phyloP scores from a whole-genome alignment of 53 echinoderm and acorn worm genomes.

The Apostichopus leukothele region DNA sequence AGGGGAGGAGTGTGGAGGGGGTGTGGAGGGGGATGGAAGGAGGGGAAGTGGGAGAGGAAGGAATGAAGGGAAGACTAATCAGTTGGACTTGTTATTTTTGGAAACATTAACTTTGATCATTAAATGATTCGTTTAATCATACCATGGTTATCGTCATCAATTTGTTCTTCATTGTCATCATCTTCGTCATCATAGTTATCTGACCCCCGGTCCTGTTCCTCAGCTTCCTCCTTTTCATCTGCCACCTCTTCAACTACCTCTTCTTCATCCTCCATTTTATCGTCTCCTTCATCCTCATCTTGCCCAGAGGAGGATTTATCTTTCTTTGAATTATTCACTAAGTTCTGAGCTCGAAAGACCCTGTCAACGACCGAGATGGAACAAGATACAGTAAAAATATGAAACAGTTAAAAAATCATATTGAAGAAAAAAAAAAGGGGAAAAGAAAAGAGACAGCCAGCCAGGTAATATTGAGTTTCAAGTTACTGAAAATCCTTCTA shows the following conservation, averaged over 20 bases:
- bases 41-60: no score
- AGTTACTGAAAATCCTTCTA: no score
- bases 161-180: constrained; percentile 2
- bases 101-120: no score
- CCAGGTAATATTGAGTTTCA: no score
- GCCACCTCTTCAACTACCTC: constrained; percentile 45
- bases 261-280: constrained; percentile 45
- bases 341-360: neutral
- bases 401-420: no score
- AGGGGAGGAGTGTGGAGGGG: no score
- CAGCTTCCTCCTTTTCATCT: constrained; percentile 32
- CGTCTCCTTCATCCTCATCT: constrained; percentile 51
- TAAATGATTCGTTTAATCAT: neutral
- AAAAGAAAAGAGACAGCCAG: no score
- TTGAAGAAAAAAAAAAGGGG: no score
- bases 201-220: constrained; percentile 40
- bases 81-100: no score
- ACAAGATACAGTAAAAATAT: no score
- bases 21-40: no score
- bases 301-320: neutral
- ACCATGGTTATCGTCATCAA: neutral
- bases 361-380: neutral
- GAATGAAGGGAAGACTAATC: no score
- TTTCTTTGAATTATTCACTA: neutral
- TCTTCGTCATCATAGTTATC: constrained; percentile 23